phyloP scores from a whole-genome alignment of 2,888 invertebrate species.

The Acanthoscelides obtectus region DNA sequence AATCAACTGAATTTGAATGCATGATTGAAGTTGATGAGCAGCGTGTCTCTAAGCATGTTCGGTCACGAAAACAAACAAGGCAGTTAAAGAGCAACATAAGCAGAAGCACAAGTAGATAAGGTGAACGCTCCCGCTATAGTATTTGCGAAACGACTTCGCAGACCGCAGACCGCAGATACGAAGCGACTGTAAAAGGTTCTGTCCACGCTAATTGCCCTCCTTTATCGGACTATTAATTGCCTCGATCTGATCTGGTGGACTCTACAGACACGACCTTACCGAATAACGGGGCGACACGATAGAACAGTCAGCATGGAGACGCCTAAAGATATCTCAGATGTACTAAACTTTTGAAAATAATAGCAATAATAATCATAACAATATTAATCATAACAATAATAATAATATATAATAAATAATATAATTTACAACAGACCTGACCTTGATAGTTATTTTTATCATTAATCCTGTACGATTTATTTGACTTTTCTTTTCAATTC shows the following conservation, averaged over 20 bases:
- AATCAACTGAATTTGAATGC: neutral
- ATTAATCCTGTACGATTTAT: no score
- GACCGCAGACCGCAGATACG: constrained; percentile 23
- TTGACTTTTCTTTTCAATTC: no score
- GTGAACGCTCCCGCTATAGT: constrained; percentile 21
- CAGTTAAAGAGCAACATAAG: neutral
- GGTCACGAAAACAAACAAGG: neutral
- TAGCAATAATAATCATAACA: no score
- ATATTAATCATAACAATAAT: no score
- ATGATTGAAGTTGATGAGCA: neutral
- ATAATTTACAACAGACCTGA: no score
- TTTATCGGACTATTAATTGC: constrained; percentile 33
- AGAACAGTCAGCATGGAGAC: neutral
- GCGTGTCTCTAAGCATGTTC: neutral
- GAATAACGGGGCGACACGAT: neutral
- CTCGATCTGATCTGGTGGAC: constrained; percentile 18
- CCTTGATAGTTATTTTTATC: no score
- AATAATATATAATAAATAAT: no score
- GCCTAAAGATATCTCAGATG: no score
- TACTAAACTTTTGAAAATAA: no score
- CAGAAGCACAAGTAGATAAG: constrained; percentile 13
- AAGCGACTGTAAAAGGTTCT: constrained; percentile 28
- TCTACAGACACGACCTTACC: neutral
- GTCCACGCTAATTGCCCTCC: constrained; percentile 34
- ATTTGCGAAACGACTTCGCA: neutral